Evolutionary conservation across 2,797 vertebrate genomes (phyloP).

Genomic region (Rachycentron canadum): DNA sequence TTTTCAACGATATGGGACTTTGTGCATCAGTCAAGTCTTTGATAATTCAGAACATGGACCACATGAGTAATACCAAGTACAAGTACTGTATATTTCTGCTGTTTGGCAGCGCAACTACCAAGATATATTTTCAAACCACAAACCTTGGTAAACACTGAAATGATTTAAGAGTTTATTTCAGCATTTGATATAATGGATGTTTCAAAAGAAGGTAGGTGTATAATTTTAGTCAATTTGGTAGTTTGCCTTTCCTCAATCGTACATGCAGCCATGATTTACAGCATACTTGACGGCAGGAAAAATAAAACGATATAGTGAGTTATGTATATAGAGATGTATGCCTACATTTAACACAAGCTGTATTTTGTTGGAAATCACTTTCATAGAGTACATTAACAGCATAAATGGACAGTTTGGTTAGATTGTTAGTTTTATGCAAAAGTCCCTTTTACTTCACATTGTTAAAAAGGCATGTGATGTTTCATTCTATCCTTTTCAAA

Average conservation of each 20-base stretch:
- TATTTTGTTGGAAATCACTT: constrained; percentile 37
- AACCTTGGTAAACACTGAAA: constrained; percentile 64
- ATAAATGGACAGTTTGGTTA: constrained; percentile 31
- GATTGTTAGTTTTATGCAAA: constrained; percentile 24
- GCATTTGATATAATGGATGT: constrained; percentile 58
- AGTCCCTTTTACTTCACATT: background rate
- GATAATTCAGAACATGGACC: background rate
- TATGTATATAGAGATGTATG: constrained; percentile 47
- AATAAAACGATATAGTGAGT: constrained; percentile 67
- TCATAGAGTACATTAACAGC: constrained; percentile 36
- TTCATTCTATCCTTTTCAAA: background rate
- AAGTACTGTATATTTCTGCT: constrained; percentile 33
- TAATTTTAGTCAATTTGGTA: constrained; percentile 68
- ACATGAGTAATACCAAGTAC: constrained; percentile 15
- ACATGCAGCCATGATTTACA: constrained; percentile 58
- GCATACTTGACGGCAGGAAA: constrained; percentile 39
- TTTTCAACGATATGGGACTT: background rate
- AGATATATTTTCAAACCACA: constrained; percentile 65
- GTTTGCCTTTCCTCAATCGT: constrained; percentile 60
- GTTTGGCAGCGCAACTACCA: constrained; percentile 38
- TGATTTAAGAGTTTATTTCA: constrained; percentile 60
- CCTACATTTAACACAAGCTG: constrained; percentile 31
- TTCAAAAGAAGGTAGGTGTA: constrained; percentile 58
- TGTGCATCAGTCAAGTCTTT: constrained; percentile 1
- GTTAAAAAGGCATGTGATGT: constrained; percentile 9